Base-by-base conservation (phyloP, 2,113 vertebrate genomes). In the Oenanthe melanoleuca region DNA sequence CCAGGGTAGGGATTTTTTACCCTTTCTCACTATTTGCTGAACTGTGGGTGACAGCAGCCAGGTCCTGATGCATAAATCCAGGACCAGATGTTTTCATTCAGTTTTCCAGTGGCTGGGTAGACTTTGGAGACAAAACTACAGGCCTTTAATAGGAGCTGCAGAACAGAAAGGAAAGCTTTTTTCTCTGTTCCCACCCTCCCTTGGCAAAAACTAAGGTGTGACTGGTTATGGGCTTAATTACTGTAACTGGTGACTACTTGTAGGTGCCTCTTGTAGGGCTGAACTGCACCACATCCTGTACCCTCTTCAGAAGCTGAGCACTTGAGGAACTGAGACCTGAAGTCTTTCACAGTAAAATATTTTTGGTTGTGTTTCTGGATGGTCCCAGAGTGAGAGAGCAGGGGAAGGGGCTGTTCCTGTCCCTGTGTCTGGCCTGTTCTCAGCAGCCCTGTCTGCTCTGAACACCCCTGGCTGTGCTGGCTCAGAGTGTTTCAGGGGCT, bases 401-500 rank as follows among this genome's bases (percentile, higher is more conserved):
- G 61, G 72, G 63, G 24, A 1, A 49, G 64, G 4, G 80, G 60
- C 55, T 50, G 38, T 19, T 28, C 2, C 44, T 45, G 20, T 20
- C 5, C 17, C 0, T 0, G 1, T 10, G 45, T 37, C 10, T 1
- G 37, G 25, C 37, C 53, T 11, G 1, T 61, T 37, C 19, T 22
- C 28, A 14, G 66, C 84, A 86, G 66, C 80, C 79, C 66, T 21
- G 9, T 13, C 31, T 53, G 53, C 59, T 69, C 42, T 23, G 1
- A 28, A 0, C 65, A 12, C 2, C 66, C 11, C 1, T 0, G 15
- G 45, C 72, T 3, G 5, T 9, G 42, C 50, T 5, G 3, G 14
- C 26, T 22, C 3, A 8, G 44, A 1, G 28, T 3, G 10, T 12
- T 52, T 9, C 25, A 5, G 13, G 3, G 1, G 10, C 6, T 5